A percentile compares a stretch with the other conserved stretches of the same genome.
Conservation (phyloP, 1,140 invertebrate species). For the Eueides isabella region DNA sequence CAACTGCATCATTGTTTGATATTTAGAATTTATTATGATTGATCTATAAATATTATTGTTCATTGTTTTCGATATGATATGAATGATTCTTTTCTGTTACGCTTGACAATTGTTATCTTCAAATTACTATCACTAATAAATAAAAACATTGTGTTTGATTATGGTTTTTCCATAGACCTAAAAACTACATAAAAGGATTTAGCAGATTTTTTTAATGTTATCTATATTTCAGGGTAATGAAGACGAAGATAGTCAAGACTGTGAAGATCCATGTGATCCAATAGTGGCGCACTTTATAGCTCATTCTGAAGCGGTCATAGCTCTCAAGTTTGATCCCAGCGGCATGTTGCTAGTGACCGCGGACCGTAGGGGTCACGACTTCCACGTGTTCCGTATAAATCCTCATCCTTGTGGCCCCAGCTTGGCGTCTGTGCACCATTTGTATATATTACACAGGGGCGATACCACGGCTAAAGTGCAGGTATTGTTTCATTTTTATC, state of each 20-base stretch:
- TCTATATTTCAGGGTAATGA: slow-evolving; percentile 74
- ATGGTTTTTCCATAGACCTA: no score
- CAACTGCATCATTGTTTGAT: neutral
- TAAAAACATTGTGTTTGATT: no score
- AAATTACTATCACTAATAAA: no score
- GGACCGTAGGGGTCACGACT: slow-evolving; percentile 96
- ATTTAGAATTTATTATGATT: neutral
- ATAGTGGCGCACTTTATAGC: slow-evolving; percentile 97
- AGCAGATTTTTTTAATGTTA: neutral
- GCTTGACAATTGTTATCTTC: no score
- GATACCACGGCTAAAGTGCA: slow-evolving; percentile 92
- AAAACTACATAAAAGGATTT: no score
- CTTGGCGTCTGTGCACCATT: slow-evolving; percentile 96
- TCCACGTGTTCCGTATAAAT: slow-evolving; percentile 97
- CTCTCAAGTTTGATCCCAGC: slow-evolving; percentile 95
- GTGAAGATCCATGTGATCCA: slow-evolving; percentile 83
- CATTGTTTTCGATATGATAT: neutral
- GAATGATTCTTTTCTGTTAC: no score
- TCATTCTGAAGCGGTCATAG: slow-evolving; percentile 95
- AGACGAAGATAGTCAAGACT: slow-evolving; percentile 83
- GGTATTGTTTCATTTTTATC: slow-evolving; percentile 53
- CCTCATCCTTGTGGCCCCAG: slow-evolving; percentile 95
- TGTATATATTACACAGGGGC: slow-evolving; percentile 96
- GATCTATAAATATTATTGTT: neutral
- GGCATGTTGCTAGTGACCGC: slow-evolving; percentile 96